These are phyloP conservation scores for Campylomormyrus tamandua DNA, from an alignment of 2,113 vertebrate species.

Conservation along the genomic window DNA sequence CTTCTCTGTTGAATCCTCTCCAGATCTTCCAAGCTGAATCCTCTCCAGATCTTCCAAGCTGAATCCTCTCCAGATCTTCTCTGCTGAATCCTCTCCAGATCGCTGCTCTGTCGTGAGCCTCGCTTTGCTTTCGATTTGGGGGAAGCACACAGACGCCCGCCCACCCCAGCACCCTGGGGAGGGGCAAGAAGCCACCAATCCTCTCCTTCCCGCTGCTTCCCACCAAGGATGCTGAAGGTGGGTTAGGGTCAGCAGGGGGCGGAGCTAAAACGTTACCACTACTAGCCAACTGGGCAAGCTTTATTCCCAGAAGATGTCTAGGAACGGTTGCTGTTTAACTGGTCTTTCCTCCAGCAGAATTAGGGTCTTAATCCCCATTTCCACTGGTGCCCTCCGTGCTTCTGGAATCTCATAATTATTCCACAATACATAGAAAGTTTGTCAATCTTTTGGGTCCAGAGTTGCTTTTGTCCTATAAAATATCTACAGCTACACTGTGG, in stretches of 20 bases:
- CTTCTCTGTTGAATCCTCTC: background rate
- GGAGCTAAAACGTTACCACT: background rate
- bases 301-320: background rate
- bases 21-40: background rate
- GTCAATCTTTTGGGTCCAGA: background rate
- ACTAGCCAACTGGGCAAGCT: background rate
- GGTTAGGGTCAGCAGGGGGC: background rate
- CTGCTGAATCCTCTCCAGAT: background rate
- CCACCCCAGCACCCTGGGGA: background rate
- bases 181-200: background rate
- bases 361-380: background rate
- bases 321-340: background rate
- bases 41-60: background rate
- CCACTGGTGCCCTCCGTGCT: background rate
- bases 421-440: background rate
- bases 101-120: background rate
- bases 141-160: background rate
- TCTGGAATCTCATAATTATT: background rate
- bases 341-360: background rate
- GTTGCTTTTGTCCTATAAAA: background rate
- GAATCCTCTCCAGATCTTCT: no score
- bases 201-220: background rate
- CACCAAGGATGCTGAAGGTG: background rate
- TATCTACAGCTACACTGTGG: background rate
- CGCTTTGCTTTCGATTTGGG: background rate